Evolutionary conservation across 2,797 vertebrate genomes (phyloP).

Genomic region (Lepilemur septentrionalis): DNA sequence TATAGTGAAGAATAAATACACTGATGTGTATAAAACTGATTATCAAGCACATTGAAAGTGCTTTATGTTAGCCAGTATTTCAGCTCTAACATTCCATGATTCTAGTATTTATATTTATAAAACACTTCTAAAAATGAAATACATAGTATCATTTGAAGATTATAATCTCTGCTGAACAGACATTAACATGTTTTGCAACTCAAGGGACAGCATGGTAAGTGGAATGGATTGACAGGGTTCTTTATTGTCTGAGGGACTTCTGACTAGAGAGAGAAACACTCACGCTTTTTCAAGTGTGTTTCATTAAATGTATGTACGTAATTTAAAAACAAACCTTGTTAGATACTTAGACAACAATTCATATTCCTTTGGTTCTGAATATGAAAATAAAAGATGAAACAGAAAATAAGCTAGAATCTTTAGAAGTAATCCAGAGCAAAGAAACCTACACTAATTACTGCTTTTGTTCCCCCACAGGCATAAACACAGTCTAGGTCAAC

Average conservation of each 20-base stretch:
- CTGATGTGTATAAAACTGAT: background rate
- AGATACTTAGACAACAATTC: background rate
- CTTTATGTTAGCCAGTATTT: background rate
- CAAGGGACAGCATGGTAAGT: background rate
- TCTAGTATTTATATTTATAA: conserved; percentile 1
- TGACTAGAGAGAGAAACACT: background rate
- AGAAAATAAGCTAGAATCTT: conserved; percentile 15
- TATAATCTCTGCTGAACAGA: background rate
- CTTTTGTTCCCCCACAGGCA: background rate
- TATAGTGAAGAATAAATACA: background rate
- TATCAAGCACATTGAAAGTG: background rate
- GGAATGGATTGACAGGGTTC: background rate
- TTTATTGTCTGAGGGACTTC: background rate
- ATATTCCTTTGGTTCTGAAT: background rate
- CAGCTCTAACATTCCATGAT: background rate
- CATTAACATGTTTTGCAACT: background rate
- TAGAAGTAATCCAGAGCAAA: background rate
- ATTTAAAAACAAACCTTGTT: background rate
- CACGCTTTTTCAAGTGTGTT: background rate
- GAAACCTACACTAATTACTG: background rate
- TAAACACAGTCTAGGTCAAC: background rate
- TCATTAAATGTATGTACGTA: background rate
- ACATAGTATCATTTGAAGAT: background rate
- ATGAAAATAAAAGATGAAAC: conserved; percentile 37
- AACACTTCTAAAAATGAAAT: conserved; percentile 20